phyloP scores from a whole-genome alignment of 2,113 vertebrate species.

The Hippocampus barbouri region DNA sequence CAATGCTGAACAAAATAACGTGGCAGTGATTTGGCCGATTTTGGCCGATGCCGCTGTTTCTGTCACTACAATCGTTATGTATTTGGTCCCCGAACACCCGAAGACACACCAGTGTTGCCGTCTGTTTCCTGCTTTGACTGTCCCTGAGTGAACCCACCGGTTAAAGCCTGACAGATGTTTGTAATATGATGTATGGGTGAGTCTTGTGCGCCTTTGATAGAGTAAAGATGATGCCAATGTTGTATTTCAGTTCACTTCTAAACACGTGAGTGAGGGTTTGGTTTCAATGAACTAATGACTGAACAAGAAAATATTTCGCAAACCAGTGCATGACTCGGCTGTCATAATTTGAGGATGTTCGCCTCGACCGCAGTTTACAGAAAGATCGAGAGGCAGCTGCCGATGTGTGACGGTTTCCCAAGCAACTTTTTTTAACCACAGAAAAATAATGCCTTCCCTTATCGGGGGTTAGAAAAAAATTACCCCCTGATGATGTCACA shows the following conservation, averaged over 20 bases:
- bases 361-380: not conserved
- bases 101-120: not conserved
- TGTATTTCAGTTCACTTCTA: not conserved
- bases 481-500: too few relatives aligned
- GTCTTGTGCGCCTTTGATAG: not conserved
- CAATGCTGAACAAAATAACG: too few relatives aligned
- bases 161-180: slow-evolving; percentile 41
- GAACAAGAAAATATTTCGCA: not conserved
- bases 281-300: not conserved
- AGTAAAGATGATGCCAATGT: slow-evolving; percentile 5
- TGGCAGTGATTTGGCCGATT: slow-evolving; percentile 9
- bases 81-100: slow-evolving; percentile 20
- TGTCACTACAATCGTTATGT: slow-evolving; percentile 22
- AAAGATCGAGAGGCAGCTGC: not conserved
- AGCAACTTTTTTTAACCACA: not conserved
- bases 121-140: slow-evolving; percentile 25
- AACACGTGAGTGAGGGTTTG: not conserved
- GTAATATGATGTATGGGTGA: slow-evolving; percentile 23
- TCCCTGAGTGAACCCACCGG: slow-evolving; percentile 26
- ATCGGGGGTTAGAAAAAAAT: not conserved
- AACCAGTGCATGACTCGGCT: not conserved
- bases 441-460: not conserved
- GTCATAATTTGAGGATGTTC: not conserved
- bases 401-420: not conserved
- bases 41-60: slow-evolving; percentile 28